A percentile compares a stretch with the other conserved stretches of the same genome.
Conservation (phyloP, 2,113 vertebrate genomes). For the Hemiprocne comata region DNA sequence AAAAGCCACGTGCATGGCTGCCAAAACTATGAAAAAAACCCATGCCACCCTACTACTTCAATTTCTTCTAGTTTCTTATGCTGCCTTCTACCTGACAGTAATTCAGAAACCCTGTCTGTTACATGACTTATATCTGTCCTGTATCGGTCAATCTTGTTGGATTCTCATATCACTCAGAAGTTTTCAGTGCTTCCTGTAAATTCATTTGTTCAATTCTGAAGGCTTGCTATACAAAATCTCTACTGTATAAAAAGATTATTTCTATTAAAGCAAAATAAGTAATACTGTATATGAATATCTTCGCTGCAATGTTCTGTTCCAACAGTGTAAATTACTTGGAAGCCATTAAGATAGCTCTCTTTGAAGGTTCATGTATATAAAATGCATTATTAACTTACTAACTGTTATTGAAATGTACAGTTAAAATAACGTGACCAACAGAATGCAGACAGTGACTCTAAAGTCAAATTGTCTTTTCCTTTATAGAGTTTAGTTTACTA, state of each 20-base stretch:
- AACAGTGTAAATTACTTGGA: not conserved
- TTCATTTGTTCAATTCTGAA: not conserved
- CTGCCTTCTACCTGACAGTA: not conserved
- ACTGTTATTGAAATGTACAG: not conserved
- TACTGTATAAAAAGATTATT: not conserved
- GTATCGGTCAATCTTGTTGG: not conserved
- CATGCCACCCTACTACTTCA: not conserved
- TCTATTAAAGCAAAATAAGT: not conserved
- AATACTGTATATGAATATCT: not conserved
- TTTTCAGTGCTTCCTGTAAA: not conserved
- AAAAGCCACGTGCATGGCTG: not conserved
- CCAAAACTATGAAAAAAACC: not conserved
- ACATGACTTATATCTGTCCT: not conserved
- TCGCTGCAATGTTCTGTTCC: not conserved
- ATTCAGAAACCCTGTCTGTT: not conserved
- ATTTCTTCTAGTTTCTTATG: not conserved
- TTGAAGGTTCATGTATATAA: slow-evolving; percentile 7
- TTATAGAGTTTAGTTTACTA: not conserved
- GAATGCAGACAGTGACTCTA: not conserved
- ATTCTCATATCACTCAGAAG: not conserved
- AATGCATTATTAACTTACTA: slow-evolving; percentile 34
- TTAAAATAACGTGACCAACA: not conserved
- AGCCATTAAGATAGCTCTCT: not conserved
- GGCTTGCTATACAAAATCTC: not conserved
- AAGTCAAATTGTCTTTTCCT: not conserved